Conservation (phyloP, 2,113 vertebrate species). For the Aplodontia rufa region DNA sequence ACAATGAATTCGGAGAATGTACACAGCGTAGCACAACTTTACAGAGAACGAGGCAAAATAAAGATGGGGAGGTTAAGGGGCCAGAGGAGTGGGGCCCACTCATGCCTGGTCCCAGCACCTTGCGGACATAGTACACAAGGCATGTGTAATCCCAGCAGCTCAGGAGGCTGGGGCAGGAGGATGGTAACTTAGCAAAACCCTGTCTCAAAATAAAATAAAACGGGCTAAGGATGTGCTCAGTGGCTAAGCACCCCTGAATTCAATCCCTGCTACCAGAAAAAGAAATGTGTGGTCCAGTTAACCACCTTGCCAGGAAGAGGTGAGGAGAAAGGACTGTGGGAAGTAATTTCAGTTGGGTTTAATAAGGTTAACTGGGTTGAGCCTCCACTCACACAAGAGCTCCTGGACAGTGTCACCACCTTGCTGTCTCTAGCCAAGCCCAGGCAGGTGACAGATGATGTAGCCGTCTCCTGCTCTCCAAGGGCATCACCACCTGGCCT, state of each 20-base stretch:
- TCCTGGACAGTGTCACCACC: neutral
- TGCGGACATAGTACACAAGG: too few species aligned
- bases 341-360: neutral
- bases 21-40: neutral
- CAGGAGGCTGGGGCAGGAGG: too few species aligned
- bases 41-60: neutral
- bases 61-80: rapidly evolving
- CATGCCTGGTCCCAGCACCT: neutral
- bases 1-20: neutral
- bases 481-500: neutral
- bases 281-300: neutral
- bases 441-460: neutral
- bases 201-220: too few species aligned
- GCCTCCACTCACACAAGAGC: neutral
- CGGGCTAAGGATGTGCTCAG: too few species aligned
- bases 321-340: neutral
- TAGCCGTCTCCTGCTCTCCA: neutral
- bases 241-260: too few species aligned
- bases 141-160: too few species aligned
- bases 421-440: neutral
- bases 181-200: too few species aligned
- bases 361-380: neutral
- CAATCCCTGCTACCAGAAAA: too few species aligned
- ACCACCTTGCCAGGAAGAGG: neutral
- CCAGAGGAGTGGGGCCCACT: neutral